Conservation (phyloP, 2,888 invertebrate species). For the Chrysotoxum bicinctum region DNA sequence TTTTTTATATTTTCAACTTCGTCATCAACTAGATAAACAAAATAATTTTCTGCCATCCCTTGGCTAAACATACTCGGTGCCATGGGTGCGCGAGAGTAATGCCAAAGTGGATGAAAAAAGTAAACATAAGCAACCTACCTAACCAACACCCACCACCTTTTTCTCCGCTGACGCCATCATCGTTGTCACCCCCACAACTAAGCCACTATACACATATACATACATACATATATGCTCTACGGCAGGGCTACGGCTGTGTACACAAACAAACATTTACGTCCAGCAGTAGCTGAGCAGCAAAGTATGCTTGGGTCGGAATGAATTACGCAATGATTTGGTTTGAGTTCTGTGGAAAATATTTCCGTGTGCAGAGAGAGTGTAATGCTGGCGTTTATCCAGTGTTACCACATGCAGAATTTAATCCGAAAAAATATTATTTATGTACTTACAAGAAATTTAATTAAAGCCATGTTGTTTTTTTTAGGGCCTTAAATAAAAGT, state of each 20-base stretch:
- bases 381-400: not conserved
- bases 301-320: not conserved
- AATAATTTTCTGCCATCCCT: not conserved
- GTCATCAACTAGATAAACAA: not conserved
- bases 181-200: not conserved
- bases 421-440: not conserved
- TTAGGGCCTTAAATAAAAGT: too few species aligned
- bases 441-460: too few species aligned
- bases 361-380: not conserved
- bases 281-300: not conserved
- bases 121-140: not conserved
- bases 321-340: not conserved
- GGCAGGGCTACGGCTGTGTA: not conserved
- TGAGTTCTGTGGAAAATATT: not conserved
- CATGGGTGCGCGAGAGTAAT: not conserved
- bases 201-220: not conserved
- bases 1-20: not conserved
- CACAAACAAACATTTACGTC: not conserved
- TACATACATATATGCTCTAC: not conserved
- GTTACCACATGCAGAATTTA: not conserved
- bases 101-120: not conserved
- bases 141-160: too few species aligned
- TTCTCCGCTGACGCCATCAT: not conserved
- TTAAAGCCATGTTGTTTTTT: too few species aligned
- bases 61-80: not conserved